Base-by-base conservation (phyloP, 2,797 vertebrate genomes). In the Cephalopachus bancanus region DNA sequence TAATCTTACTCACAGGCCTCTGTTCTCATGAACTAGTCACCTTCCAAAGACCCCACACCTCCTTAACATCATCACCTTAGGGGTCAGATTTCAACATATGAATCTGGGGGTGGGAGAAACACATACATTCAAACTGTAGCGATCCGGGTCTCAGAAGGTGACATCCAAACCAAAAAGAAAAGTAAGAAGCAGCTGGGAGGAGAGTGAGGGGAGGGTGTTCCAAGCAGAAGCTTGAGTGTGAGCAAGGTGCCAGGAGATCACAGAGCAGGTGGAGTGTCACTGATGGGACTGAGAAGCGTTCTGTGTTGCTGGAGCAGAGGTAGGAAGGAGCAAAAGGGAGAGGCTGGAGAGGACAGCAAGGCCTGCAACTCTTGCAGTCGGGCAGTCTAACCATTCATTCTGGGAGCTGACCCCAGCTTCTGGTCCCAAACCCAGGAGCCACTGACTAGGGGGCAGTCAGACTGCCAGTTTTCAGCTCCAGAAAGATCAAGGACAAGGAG, bases 391-490 rank as follows among this genome's bases (percentile, higher is more conserved):
- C 53, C 88, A 76, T 78, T 80, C 88, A 76, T 78, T 80, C 17
- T 17, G 60, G 64, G 78, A 76, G n/a, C 75, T 90, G 71, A 44
- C 8, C 55, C 59, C 11, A 24, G 44, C 49, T 81, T 53, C 60
- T 76, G 65, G 20, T 10, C 55, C 62, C 79, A 89, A 91, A 89
- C 76, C 74, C 83, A 81, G 74, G 57, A 97, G 57, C 60, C 81
- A 78, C 85, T 37, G 84, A 81, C 28, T 59, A 93, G 16, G n/a
- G 79, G 22, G 78, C 26, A 69, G 74, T n/a, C 33, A 17, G n/a
- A 74, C 9, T 67, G 72, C 74, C 64, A 64, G 2, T 86, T 26
- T 86, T 22, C 44, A 95, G n/a, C 67, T 83, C 75, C 49, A 83
- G 64, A 75, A 83, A 86, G 57, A 83, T n/a, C 75, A 75, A 60